A percentile compares a stretch with the other conserved stretches of the same genome.
Evolutionary conservation across 2,113 vertebrate species (phyloP).

Genomic region (Oreochromis niloticus): DNA sequence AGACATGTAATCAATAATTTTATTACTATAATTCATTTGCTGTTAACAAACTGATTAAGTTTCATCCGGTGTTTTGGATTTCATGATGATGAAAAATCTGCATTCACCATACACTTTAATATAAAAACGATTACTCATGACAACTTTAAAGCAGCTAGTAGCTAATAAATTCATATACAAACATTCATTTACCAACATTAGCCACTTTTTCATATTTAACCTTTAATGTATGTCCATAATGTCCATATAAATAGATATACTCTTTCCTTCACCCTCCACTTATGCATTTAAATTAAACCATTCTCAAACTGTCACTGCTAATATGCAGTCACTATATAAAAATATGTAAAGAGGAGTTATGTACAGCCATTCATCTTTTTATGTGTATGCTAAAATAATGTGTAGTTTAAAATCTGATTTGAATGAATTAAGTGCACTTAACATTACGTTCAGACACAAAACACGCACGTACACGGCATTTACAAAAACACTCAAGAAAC

Average conservation of each 20-base stretch:
- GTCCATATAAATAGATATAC: not conserved
- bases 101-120: not conserved
- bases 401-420: not conserved
- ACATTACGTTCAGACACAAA: not conserved
- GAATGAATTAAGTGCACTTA: not conserved
- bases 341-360: not conserved
- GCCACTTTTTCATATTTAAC: not conserved
- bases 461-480: not conserved
- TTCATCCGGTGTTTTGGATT: not conserved
- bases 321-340: not conserved
- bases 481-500: not conserved
- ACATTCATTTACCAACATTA: not conserved
- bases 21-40: not conserved
- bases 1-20: not conserved
- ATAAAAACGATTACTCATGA: not conserved
- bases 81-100: not conserved
- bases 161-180: not conserved
- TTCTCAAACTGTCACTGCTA: not conserved
- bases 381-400: not conserved
- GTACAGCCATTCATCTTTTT: not conserved
- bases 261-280: not conserved
- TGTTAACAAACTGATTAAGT: not conserved
- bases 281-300: not conserved
- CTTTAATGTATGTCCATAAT: not conserved
- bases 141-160: not conserved